Evolutionary conservation across 1,140 invertebrate genomes (phyloP).

Genomic region (Tetranychus urticae): DNA sequence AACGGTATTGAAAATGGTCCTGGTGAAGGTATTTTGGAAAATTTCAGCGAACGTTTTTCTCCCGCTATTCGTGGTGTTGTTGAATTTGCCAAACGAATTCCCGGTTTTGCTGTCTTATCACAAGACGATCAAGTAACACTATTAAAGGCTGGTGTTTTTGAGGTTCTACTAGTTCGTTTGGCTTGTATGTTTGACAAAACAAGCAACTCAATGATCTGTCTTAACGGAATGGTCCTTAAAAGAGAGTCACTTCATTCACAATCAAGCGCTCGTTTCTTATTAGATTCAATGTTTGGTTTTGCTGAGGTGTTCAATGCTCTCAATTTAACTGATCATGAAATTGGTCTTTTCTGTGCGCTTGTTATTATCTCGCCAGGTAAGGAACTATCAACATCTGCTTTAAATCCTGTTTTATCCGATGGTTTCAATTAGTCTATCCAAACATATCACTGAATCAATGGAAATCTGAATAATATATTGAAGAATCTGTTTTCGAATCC

Average conservation of each 20-base stretch:
- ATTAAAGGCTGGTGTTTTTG: constrained; percentile 70
- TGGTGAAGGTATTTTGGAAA: constrained; percentile 35
- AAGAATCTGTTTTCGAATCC: too few species aligned
- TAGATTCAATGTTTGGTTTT: constrained; percentile 92
- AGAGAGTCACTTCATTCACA: constrained; percentile 59
- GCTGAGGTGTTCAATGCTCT: constrained; percentile 75
- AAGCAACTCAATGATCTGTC: constrained; percentile 68
- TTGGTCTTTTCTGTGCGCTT: constrained; percentile 79
- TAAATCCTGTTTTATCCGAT: too few species aligned
- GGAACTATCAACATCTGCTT: constrained; percentile 3
- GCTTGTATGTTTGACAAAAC: constrained; percentile 67
- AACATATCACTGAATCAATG: too few species aligned
- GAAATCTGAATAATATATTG: too few species aligned
- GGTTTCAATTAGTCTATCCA: too few species aligned
- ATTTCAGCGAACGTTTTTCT: constrained; percentile 76
- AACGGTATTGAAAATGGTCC: constrained; percentile 24
- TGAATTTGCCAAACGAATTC: constrained; percentile 88
- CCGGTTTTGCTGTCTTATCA: constrained; percentile 73
- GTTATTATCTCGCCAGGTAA: constrained; percentile 70
- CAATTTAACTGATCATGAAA: constrained; percentile 65
- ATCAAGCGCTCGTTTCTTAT: constrained; percentile 72
- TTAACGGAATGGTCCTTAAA: constrained; percentile 71
- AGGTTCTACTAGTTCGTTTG: constrained; percentile 68
- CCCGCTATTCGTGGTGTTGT: constrained; percentile 88
- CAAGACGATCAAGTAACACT: constrained; percentile 92